Evolutionary conservation across 1,140 invertebrate genomes (phyloP).

Genomic region (Tribolium madens): DNA sequence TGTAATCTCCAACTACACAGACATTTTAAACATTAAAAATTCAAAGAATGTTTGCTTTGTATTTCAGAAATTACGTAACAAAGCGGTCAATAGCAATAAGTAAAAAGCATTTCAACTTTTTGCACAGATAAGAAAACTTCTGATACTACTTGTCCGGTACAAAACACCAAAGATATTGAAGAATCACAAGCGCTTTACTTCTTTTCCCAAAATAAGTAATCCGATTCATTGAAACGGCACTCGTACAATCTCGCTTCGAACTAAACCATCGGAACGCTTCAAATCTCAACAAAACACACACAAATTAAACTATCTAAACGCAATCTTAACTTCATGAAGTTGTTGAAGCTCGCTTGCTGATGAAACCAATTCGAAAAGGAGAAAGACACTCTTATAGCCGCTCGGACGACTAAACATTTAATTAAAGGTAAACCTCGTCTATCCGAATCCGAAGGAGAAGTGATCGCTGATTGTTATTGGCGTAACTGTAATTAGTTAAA

Average conservation of each 20-base stretch:
- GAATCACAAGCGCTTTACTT: neutral
- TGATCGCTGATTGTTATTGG: neutral
- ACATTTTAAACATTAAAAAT: neutral
- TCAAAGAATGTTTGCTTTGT: neutral
- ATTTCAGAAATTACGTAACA: neutral
- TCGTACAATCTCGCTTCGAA: neutral
- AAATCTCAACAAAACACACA: slow-evolving; percentile 19
- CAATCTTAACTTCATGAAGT: slow-evolving; percentile 35
- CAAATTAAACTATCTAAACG: slow-evolving; percentile 38
- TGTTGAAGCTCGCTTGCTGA: neutral
- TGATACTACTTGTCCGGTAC: slow-evolving; percentile 7
- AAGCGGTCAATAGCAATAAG: neutral
- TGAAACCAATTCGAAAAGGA: neutral
- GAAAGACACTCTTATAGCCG: slow-evolving; percentile 3
- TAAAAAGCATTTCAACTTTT: neutral
- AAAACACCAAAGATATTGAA: slow-evolving; percentile 24
- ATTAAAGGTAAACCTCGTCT: slow-evolving; percentile 12
- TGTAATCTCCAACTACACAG: no score
- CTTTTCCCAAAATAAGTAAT: slow-evolving; percentile 35
- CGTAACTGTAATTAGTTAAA: neutral
- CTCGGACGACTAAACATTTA: slow-evolving; percentile 28
- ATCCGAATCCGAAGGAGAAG: neutral
- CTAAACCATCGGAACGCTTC: slow-evolving; percentile 20
- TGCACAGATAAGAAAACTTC: neutral
- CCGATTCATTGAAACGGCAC: slow-evolving; percentile 22